Conservation (phyloP, 2,888 invertebrate species). For the Vanessa cardui region DNA sequence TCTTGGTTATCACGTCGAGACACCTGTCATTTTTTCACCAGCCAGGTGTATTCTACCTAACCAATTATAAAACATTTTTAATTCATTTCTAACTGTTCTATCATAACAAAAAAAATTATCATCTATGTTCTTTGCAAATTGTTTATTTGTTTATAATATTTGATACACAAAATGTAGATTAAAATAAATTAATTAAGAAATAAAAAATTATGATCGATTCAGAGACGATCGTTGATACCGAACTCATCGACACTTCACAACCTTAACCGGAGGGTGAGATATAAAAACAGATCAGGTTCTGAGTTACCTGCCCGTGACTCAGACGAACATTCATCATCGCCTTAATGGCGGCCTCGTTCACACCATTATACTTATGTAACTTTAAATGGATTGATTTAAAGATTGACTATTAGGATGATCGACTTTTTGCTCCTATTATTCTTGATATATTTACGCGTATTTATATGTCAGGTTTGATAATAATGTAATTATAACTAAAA, state of each 20-base stretch:
- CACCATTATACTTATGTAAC: slow-evolving; percentile 24
- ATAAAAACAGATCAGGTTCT: slow-evolving; percentile 43
- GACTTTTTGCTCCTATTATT: slow-evolving; percentile 1
- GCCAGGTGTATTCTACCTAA: no score
- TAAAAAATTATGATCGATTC: slow-evolving; percentile 3
- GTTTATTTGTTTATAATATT: no score
- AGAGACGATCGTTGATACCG: neutral
- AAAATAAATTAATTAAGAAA: neutral
- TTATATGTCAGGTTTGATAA: no score
- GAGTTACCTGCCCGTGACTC: slow-evolving; percentile 50
- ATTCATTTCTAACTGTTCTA: no score
- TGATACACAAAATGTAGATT: neutral
- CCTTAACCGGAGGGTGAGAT: slow-evolving; percentile 13
- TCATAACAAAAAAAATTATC: no score
- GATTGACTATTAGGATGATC: neutral
- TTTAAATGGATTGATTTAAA: slow-evolving; percentile 21
- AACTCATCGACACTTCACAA: slow-evolving; percentile 6
- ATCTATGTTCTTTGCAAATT: no score
- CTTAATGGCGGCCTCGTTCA: slow-evolving; percentile 34
- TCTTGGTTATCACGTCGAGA: no score
- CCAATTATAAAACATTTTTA: no score
- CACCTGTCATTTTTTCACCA: no score
- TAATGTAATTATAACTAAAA: neutral
- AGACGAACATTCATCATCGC: slow-evolving; percentile 49
- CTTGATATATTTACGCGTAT: neutral